Base-by-base conservation (phyloP, 2,113 vertebrate species). In the Theristicus caerulescens region DNA sequence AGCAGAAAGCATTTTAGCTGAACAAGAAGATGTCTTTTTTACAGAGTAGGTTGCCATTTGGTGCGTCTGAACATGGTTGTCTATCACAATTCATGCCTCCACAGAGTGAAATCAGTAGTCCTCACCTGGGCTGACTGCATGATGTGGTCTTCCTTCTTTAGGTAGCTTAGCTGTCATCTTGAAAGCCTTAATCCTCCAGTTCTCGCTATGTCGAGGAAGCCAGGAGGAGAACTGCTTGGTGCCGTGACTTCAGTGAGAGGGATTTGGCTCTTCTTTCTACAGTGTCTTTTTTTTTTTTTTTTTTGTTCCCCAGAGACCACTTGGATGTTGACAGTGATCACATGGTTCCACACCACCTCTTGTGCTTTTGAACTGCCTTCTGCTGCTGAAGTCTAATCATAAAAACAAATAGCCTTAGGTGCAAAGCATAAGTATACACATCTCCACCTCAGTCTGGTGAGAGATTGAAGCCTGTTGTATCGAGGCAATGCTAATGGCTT, bases 191-290 rank as follows among this genome's bases (percentile, higher is more conserved):
- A 46, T 81, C n/a, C 15, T 86, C 10, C 64, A 51, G 29, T 65
- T 90, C 38, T 93, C 6, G 2, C 22, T 49, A 7, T 12, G 2
- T 11, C 5, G 2, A 27, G 52, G 54, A 92, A 70, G 29, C 25
- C 19, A 46, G 38, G 64, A 88, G 38, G n/a, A 73, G 57, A 83
- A 27, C 24, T 38, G 10, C 14, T 24, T 26, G 25, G 25, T 82
- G 42, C 29, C 0, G 0, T 58, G 25, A 40, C 24, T 62, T 52
- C 11, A 42, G 46, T 44, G 46, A 16, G 9, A 57, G 32, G 19
- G 19, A 54, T 73, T 44, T 74, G n/a, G 5, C 25, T 86, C 11
- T 59, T 57, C 46, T 38, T 83, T 55, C 44, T 77, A 9, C 31
- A 44, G 7, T 16, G 9, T n/a, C 21, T 62, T 61, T 61, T 57